phyloP scores from a whole-genome alignment of 2,797 vertebrate species.

The Manis javanica region DNA sequence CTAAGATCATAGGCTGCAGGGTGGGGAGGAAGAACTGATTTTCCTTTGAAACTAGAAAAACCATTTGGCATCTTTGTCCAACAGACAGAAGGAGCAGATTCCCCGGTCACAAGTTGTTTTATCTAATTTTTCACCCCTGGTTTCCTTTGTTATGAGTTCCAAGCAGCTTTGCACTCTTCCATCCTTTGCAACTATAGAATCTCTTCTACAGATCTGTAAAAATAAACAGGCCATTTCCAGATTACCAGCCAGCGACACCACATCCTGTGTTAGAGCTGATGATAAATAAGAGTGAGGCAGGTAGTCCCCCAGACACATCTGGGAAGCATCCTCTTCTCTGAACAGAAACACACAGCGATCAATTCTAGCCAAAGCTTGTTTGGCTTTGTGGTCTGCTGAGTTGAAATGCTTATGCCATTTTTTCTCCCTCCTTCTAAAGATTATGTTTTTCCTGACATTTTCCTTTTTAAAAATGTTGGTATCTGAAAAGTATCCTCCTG shows the following conservation, averaged over 20 bases:
- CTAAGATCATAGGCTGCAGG: constrained; percentile 31
- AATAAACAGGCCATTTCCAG: constrained; percentile 84
- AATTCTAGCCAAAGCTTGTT: constrained; percentile 64
- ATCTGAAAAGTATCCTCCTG: constrained; percentile 16
- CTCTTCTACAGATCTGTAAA: constrained; percentile 81
- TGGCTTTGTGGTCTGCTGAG: constrained; percentile 55
- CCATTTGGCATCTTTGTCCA: constrained; percentile 60
- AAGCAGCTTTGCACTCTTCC: constrained; percentile 79
- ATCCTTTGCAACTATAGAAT: constrained; percentile 81
- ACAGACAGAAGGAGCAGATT: constrained; percentile 74
- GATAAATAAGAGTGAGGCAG: constrained; percentile 79
- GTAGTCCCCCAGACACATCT: constrained; percentile 78
- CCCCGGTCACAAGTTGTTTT: constrained; percentile 52
- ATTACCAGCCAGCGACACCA: constrained; percentile 76
- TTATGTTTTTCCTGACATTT: constrained; percentile 54
- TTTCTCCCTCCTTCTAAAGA: constrained; percentile 4
- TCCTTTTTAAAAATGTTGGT: constrained; percentile 18
- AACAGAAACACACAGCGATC: constrained; percentile 65
- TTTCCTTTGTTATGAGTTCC: constrained; percentile 82
- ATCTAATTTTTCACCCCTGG: constrained; percentile 70
- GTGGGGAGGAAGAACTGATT: constrained; percentile 27
- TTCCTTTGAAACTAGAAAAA: constrained; percentile 75
- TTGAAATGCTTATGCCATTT: constrained; percentile 52
- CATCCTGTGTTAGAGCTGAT: constrained; percentile 79
- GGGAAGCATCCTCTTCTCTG: constrained; percentile 74